Evolutionary conservation across 2,888 invertebrate species (phyloP), one percentile per base, ranked within the genome.

Genomic region (Pyrgus malvae): DNA sequence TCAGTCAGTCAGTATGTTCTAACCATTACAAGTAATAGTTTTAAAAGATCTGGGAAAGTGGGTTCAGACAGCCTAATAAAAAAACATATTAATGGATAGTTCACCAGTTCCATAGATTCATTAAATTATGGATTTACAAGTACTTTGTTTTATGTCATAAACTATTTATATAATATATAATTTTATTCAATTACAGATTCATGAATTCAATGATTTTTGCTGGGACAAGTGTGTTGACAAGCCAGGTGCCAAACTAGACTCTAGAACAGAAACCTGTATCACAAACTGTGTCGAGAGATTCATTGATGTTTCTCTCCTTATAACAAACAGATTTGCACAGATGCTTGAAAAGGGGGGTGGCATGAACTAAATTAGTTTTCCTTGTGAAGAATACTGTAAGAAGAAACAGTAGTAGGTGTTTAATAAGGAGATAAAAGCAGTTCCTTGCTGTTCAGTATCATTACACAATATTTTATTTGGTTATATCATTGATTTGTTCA

Each of bases 191-290:
- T 21, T 91, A 54, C 77, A 98, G 97, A 95, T 98, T 60, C 97
- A 97, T 70, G 96, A 96, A 79, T 95, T 98, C 78, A 97, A 96
- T 69, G 98, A 98, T 71, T 93, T 96, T 62, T 99, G 98, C 78
- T 99, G 98, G 98, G 98, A 98, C 12, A 97, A 97, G 78, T 99
- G 98, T 77, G 93, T 98, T 27, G 97, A 97, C 50, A 97, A 97
- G 73, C 97, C 98, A 3, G 93, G 95, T 27, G 93, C 93, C 40
- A 98, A 97, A 84, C 80, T 98, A 62, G 98, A 98, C 76, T 94
- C 95, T 53, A 93, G 94, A 68, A 97, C 97, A 1, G 98, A 98
- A 86, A 95, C 95, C 0, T 98, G 98, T 72, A 89, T 99, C 50
- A 93, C 93, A 11, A 98, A 98, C 79, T 98, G 98, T 82, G 98